Evolutionary conservation across 2,888 invertebrate species (phyloP), one percentile per base, ranked within the genome.

Genomic region (Pediacus dermestoides): DNA sequence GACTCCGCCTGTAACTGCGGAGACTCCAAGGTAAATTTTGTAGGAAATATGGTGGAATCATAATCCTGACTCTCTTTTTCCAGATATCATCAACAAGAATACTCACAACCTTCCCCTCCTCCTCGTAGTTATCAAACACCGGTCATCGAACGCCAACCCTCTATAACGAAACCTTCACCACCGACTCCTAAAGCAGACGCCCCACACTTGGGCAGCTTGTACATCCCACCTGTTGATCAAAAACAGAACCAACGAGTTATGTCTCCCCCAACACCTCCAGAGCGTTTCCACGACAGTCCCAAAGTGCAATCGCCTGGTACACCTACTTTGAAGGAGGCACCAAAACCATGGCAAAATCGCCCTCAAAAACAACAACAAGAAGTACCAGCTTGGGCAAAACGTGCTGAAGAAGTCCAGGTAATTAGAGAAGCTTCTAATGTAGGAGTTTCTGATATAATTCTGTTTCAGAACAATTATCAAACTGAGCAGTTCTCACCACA

Each of bases 261-360:
- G 2, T 51, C 55, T n/a, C 53, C 59, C n/a, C 56, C 60, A 8
- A 39, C 57, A 13, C 55, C 58, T 0, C 58, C 60, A 4, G 49
- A 52, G 36, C 45, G 52, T 15, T 35, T 44, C n/a, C 46, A 50
- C 13, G 38, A 39, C 34, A 46, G 58, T 8, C 62, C 61, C 4
- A 62, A 61, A 18, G 57, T 57, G 16, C 68, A 67, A 6, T 63
- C 62, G 18, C 59, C 68, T 2, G 65, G 74, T 36, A 71, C 72
- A 10, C 67, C 72, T 2, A 70, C 71, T 2, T 55, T 79, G 28
- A 71, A 74, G 37, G 77, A 78, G 57, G 76, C 78, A 1, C 79
- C 79, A 1, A 76, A 75, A 25, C 79, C 80, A 1, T 80, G 80
- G 80, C 68, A 75, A 57, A 62, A 63, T 9, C 60, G 58, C 26